phyloP scores from a whole-genome alignment of 2,888 invertebrate species.

The Urechis unicinctus region DNA sequence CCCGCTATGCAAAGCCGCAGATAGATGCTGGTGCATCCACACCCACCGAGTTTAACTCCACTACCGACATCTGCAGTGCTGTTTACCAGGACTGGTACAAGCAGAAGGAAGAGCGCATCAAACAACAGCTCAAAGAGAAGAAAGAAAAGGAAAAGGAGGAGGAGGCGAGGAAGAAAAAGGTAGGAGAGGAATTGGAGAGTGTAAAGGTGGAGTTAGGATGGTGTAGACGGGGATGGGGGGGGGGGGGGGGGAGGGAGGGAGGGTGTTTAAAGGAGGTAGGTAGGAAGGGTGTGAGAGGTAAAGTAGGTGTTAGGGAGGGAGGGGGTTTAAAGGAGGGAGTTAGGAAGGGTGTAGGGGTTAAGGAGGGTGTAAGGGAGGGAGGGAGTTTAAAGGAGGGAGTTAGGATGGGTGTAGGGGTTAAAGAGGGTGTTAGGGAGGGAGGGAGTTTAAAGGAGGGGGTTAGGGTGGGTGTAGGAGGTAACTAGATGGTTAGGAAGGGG shows the following conservation, averaged over 20 bases:
- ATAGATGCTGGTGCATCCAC: slow-evolving; percentile 18
- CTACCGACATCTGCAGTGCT: slow-evolving; percentile 22
- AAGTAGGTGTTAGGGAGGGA: too few relatives aligned
- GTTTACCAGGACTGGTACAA: slow-evolving; percentile 37
- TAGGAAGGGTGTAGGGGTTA: too few relatives aligned
- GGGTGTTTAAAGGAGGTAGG: neutral
- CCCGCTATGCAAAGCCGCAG: slow-evolving; percentile 29
- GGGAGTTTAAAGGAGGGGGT: too few relatives aligned
- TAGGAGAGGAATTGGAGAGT: slow-evolving; percentile 6
- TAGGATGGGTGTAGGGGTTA: too few relatives aligned
- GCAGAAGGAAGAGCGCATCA: slow-evolving; percentile 23
- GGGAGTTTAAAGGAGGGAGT: too few relatives aligned
- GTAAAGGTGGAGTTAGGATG: neutral
- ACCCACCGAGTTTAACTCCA: slow-evolving; percentile 1
- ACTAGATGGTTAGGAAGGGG: too few relatives aligned
- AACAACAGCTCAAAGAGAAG: slow-evolving; percentile 25
- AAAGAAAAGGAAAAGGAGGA: slow-evolving; percentile 30
- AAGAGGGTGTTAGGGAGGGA: too few relatives aligned
- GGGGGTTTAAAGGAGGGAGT: too few relatives aligned
- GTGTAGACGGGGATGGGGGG: neutral
- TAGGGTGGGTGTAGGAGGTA: too few relatives aligned
- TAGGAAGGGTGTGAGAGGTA: too few relatives aligned
- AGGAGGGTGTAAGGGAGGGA: too few relatives aligned
- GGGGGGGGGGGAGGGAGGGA: neutral
- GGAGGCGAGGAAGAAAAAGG: slow-evolving; percentile 34